Base-by-base conservation (phyloP, 35 echinoderm and acorn worm genomes). In the Patiria miniata region DNA sequence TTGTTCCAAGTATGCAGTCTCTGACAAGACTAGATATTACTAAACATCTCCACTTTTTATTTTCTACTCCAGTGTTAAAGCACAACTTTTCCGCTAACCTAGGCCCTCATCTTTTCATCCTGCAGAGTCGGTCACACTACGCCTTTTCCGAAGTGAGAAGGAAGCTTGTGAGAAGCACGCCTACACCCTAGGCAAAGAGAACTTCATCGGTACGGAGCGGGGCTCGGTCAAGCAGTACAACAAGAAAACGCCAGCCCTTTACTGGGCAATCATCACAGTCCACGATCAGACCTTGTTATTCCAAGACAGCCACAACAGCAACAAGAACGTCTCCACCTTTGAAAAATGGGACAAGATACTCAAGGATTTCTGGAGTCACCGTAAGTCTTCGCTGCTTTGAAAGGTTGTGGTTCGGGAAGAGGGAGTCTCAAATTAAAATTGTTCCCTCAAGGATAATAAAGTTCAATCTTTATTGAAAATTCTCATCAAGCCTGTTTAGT, bases 181-280 rank as follows among this genome's bases (percentile, higher is more conserved):
- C 65, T 90, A 90, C 61, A 42, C 36, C 22, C 50, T 90, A 29
- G 83, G 39, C 61, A 57, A 54, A 30, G 53, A 21, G 18, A 90
- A 84, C 51, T 90, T 90, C 51, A 83, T 90, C 37, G 88, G 88
- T 1, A 90, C 88, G 29, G 88, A 90, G 81, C 39, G 88, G 56
- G 88, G 88, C 6, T 83, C 88, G 1, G 68, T 90, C n/a, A 90
- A 77, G 73, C n/a, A 30, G 32, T n/a, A 52, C 59, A 55, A 68
- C 55, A 82, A 36, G 22, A 83, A 77, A 36, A 22, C 51, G 37
- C 81, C 42, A 15, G 68, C 83, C 57, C 51, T 84, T 1, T 90
- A 90, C 37, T 89, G 88, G 88, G 88, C 88, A 4, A 89, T 90
- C 81, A 84, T 90, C 81, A 73, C 65, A 26, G 36, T 90, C 30